These are phyloP conservation scores for Apeltes quadracus DNA, from an alignment of 2,113 vertebrate species.

Conservation along the genomic window DNA sequence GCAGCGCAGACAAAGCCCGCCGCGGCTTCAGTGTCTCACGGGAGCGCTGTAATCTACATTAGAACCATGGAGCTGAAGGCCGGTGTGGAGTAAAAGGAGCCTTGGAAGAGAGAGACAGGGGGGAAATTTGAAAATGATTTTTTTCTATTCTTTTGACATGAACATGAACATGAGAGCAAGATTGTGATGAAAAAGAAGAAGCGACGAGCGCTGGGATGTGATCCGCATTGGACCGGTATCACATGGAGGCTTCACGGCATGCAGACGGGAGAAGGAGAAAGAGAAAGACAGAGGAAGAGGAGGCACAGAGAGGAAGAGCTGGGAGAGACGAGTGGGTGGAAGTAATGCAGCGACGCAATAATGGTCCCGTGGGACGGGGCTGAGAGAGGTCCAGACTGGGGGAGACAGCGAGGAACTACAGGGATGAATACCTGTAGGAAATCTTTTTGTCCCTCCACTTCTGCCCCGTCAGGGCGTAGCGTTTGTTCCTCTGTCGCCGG, in stretches of 20 bases:
- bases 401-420: neutral
- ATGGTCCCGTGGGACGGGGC: constrained; percentile 35
- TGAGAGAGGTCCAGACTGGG: constrained; percentile 5
- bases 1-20: constrained; percentile 18
- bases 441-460: constrained; percentile 98
- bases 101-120: neutral
- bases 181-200: neutral
- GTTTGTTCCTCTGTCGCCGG: constrained; percentile 90
- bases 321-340: constrained; percentile 28
- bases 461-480: constrained; percentile 96
- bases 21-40: constrained; percentile 42
- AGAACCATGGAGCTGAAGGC: constrained; percentile 36
- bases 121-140: too few relatives aligned
- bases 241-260: constrained; percentile 14
- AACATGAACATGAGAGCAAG: neutral
- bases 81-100: neutral
- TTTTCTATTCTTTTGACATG: neutral
- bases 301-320: neutral
- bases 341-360: constrained; percentile 45
- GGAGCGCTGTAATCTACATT: constrained; percentile 53
- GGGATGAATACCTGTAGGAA: constrained; percentile 89
- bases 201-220: constrained; percentile 19
- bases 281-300: constrained; percentile 3
- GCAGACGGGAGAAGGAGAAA: neutral
- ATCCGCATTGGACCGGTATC: constrained; percentile 52